Evolutionary conservation across 23 tunicate species (phyloP).

Genomic region (Diplosoma virens): DNA sequence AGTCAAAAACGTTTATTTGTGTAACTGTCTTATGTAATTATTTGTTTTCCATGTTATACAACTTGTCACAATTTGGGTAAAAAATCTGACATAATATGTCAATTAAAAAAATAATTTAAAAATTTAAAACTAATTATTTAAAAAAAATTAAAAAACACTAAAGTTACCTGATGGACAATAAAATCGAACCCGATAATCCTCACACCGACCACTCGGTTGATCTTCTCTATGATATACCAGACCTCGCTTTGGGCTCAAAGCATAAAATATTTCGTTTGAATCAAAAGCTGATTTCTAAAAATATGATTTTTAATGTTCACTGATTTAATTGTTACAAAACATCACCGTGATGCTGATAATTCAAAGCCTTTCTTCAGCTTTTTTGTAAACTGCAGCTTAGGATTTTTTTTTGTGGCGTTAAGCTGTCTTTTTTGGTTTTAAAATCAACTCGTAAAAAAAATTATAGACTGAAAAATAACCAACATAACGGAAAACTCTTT

Average conservation of each 20-base stretch:
- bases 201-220: constrained; percentile 53
- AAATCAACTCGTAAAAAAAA: no score
- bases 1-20: no score
- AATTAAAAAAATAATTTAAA: not conserved
- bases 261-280: constrained; percentile 42
- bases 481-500: no score
- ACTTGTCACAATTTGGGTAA: not conserved
- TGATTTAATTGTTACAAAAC: no score
- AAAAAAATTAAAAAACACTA: not conserved
- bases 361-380: no score
- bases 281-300: constrained; percentile 58
- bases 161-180: constrained; percentile 61
- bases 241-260: constrained; percentile 38
- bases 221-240: constrained; percentile 55
- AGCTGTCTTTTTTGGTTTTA: no score
- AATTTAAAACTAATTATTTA: not conserved
- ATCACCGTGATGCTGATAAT: no score
- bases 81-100: no score
- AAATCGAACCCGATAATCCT: constrained; percentile 75
- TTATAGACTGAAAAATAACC: not conserved
- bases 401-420: no score
- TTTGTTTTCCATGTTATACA: not conserved
- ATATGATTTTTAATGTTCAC: no score
- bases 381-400: no score
- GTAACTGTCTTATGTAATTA: no score